phyloP scores from a whole-genome alignment of 2,888 invertebrate genomes.

The Ormyrus thymus region DNA sequence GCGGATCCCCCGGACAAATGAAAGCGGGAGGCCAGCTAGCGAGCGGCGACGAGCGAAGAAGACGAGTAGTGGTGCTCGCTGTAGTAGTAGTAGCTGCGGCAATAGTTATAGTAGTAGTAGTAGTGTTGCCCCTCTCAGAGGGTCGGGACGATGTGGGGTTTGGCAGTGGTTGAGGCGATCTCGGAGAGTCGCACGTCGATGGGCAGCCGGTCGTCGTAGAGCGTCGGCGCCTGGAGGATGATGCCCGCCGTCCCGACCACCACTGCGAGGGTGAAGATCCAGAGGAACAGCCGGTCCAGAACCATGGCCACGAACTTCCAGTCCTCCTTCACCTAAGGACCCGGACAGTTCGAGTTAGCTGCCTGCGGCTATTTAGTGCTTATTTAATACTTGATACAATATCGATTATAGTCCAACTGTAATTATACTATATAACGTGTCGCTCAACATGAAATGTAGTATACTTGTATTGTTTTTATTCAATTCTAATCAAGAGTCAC shows the following conservation, averaged over 20 bases:
- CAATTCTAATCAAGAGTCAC: no score
- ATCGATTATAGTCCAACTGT: no score
- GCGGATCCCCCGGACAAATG: no score
- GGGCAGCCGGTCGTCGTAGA: conserved; percentile 93
- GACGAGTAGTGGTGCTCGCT: conserved; percentile 23
- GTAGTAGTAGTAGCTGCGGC: conserved; percentile 16
- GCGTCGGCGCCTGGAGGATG: conserved; percentile 94
- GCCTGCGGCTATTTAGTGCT: no score
- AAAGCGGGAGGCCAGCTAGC: conserved; percentile 3
- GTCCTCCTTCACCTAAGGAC: conserved; percentile 91
- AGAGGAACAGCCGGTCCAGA: conserved; percentile 95
- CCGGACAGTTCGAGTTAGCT: no score
- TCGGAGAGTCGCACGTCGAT: conserved; percentile 92
- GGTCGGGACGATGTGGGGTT: conserved; percentile 81
- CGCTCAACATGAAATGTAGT: no score
- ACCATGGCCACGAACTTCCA: conserved; percentile 99
- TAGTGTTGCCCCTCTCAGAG: conserved; percentile 66
- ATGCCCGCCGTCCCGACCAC: conserved; percentile 95
- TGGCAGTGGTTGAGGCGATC: conserved; percentile 92
- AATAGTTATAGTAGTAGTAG: conserved; percentile 6
- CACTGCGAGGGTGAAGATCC: conserved; percentile 97
- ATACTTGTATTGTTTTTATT: no score
- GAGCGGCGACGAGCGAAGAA: conserved; percentile 16
- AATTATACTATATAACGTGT: no score
- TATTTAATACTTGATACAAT: no score